Conservation (phyloP, 37 sponge, comb jelly and placozoan genomes). For the Geodia barretti region DNA sequence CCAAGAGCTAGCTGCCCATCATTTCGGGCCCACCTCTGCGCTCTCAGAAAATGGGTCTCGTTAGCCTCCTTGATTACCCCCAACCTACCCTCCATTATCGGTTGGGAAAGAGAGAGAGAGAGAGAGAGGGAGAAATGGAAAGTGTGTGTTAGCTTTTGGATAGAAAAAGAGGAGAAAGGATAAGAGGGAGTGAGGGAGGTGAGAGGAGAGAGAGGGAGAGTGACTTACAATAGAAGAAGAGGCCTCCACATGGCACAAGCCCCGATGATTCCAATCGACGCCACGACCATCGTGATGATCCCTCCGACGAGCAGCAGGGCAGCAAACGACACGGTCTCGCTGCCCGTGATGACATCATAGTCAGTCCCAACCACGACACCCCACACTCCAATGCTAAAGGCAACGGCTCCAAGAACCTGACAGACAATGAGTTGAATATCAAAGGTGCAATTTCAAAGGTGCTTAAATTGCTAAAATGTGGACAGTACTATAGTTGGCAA, state of each 20-base stretch:
- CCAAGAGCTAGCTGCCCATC: no score
- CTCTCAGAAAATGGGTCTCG: conserved; percentile 20
- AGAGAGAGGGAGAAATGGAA: not conserved
- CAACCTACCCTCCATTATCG: not conserved
- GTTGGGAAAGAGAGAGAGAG: not conserved
- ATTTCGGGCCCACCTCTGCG: not conserved
- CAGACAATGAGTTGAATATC: no score
- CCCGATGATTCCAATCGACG: conserved; percentile 40
- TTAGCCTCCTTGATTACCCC: conserved; percentile 18
- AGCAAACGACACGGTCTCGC: conserved; percentile 4
- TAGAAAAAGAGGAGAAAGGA: no score
- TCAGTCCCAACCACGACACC: not conserved
- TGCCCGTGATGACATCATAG: conserved; percentile 23
- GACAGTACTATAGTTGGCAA: no score
- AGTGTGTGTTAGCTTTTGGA: no score
- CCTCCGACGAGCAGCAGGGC: conserved; percentile 45
- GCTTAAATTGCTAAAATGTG: no score
- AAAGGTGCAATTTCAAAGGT: no score
- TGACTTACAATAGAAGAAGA: conserved; percentile 51
- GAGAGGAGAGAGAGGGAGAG: not conserved
- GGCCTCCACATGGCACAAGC: conserved; percentile 34
- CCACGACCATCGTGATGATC: conserved; percentile 29
- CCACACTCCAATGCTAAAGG: conserved; percentile 23
- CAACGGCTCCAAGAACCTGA: conserved; percentile 20
- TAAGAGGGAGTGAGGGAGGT: not conserved